phyloP scores from a whole-genome alignment of 2,888 invertebrate species.

The Prosopocoilus inquinatus region DNA sequence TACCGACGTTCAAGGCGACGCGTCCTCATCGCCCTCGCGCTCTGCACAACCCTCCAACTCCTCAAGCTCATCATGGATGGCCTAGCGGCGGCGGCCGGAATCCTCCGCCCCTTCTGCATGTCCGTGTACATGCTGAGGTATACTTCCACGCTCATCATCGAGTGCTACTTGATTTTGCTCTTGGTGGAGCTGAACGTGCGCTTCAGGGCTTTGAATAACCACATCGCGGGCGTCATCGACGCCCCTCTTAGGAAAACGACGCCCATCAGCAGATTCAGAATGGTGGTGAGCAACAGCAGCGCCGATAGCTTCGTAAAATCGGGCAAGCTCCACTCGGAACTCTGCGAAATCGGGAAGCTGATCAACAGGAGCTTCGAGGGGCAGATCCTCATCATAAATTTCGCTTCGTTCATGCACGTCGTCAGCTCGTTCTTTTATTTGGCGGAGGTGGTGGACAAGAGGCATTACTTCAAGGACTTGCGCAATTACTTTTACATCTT shows the following conservation, averaged over 20 bases:
- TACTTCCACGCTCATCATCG: background rate
- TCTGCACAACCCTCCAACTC: background rate
- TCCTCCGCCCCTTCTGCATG: background rate
- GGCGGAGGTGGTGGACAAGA: background rate
- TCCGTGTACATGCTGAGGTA: background rate
- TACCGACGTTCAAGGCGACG: constrained; percentile 1
- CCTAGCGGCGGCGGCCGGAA: background rate
- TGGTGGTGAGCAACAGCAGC: background rate
- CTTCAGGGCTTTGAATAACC: constrained; percentile 3
- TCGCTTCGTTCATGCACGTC: constrained; percentile 3
- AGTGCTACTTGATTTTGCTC: constrained; percentile 6
- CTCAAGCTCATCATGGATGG: background rate
- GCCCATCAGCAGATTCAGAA: background rate
- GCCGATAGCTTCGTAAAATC: background rate
- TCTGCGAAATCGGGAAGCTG: background rate
- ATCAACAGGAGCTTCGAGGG: constrained; percentile 6
- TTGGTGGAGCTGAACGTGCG: constrained; percentile 4
- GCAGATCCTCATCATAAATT: constrained; percentile 6
- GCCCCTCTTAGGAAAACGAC: background rate
- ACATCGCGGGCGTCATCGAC: constrained; percentile 5
- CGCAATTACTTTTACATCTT: background rate
- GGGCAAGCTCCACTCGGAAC: constrained; percentile 7
- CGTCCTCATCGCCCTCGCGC: background rate
- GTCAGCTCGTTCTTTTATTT: constrained; percentile 7
- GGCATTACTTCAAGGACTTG: background rate